A percentile compares a stretch with the other conserved stretches of the same genome.
phyloP scores from a whole-genome alignment of 2,888 invertebrate species.

The Parasteatoda lunata region DNA sequence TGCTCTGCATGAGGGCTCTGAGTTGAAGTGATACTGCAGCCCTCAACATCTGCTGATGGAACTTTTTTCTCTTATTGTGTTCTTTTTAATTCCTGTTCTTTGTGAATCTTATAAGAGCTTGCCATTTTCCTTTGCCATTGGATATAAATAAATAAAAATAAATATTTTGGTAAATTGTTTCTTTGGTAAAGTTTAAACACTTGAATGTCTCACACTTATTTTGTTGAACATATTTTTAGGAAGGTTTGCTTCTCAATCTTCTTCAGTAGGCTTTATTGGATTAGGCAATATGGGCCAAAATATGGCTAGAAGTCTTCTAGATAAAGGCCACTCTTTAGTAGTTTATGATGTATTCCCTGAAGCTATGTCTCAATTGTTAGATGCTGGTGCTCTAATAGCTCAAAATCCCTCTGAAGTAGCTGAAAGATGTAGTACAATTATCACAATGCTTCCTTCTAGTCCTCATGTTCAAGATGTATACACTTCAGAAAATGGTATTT shows the following conservation, averaged over 20 bases:
- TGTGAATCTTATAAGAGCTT: too few species aligned
- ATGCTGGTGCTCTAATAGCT: conserved; percentile 84
- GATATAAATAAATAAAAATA: too few species aligned
- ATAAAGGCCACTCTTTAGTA: conserved; percentile 80
- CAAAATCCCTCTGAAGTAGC: conserved; percentile 86
- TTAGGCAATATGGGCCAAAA: conserved; percentile 97
- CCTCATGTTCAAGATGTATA: conserved; percentile 89
- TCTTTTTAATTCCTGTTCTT: too few species aligned
- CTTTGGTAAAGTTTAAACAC: too few species aligned
- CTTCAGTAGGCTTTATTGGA: conserved; percentile 90
- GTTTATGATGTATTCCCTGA: conserved; percentile 87
- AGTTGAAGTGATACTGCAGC: too few species aligned
- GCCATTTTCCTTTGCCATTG: too few species aligned
- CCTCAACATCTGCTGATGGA: too few species aligned
- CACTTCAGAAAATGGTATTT: conserved; percentile 78
- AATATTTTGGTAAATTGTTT: too few species aligned
- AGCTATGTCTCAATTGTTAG: conserved; percentile 79
- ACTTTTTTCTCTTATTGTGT: too few species aligned
- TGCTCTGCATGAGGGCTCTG: too few species aligned
- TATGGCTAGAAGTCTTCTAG: conserved; percentile 94
- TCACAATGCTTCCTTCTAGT: conserved; percentile 97
- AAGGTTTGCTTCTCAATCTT: not conserved
- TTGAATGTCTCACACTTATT: too few species aligned
- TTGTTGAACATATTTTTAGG: too few species aligned
- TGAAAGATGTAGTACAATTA: conserved; percentile 82